These are phyloP conservation scores for Brachypodius melanocephalos DNA, from an alignment of 2,113 vertebrate genomes.

Conservation along the genomic window DNA sequence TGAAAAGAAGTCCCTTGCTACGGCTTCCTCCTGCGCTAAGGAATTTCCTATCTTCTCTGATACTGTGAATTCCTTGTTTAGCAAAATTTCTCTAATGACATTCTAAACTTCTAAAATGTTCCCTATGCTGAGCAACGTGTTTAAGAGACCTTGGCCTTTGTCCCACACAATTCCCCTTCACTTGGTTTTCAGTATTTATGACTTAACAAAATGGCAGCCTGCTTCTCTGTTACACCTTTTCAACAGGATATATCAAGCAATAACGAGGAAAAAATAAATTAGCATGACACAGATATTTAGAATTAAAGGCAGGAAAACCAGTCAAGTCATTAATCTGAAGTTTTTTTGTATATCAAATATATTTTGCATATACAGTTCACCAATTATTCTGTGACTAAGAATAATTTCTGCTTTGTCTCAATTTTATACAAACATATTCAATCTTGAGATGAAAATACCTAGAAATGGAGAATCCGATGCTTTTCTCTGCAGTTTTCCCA, in stretches of 20 bases:
- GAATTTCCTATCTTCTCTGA: neutral
- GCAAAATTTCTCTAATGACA: neutral
- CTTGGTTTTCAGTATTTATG: neutral
- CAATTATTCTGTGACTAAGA: neutral
- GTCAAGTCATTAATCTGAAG: neutral
- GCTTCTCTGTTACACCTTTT: neutral
- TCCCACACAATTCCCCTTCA: neutral
- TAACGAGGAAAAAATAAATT: neutral
- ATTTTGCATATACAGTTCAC: neutral
- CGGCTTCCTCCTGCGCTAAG: neutral
- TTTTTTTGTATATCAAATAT: neutral
- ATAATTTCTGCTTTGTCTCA: neutral
- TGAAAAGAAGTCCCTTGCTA: neutral
- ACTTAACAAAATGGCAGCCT: neutral
- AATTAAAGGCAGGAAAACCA: neutral
- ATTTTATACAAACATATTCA: neutral
- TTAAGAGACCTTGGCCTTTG: neutral
- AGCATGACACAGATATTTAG: neutral
- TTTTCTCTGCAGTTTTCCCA: neutral
- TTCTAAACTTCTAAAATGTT: neutral
- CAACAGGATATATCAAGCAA: neutral
- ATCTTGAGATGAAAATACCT: neutral
- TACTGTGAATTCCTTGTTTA: neutral
- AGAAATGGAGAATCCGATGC: neutral
- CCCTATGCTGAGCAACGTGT: neutral